Evolutionary conservation across 2,113 vertebrate species (phyloP).

Genomic region (Bettongia penicillata): DNA sequence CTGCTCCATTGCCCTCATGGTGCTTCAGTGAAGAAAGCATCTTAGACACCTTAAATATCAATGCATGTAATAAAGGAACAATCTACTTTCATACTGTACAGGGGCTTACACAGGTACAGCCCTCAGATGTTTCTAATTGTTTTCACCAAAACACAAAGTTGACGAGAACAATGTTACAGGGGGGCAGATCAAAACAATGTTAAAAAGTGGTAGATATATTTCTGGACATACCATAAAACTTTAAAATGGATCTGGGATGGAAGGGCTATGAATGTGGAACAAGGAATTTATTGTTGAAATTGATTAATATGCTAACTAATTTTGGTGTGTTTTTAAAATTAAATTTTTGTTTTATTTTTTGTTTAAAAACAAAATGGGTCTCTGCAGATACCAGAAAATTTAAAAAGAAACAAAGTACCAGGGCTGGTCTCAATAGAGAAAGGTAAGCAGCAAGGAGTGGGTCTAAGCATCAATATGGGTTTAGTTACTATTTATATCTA

Average conservation of each 20-base stretch:
- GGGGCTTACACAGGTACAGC: not conserved
- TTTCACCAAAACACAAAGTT: not conserved
- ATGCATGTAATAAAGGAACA: not conserved
- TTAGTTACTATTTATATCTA: not conserved
- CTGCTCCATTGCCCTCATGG: no score
- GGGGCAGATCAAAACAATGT: not conserved
- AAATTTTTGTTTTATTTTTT: not conserved
- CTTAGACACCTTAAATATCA: not conserved
- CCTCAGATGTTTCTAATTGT: not conserved
- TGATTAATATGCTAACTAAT: not conserved
- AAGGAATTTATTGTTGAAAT: not conserved
- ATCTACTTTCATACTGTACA: not conserved
- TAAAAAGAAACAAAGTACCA: not conserved
- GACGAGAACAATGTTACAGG: not conserved
- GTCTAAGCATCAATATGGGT: not conserved
- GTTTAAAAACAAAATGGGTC: not conserved
- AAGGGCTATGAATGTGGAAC: not conserved
- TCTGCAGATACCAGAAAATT: not conserved
- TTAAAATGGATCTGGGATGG: not conserved
- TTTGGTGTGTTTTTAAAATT: not conserved
- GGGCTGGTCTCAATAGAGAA: not conserved
- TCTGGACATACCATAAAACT: not conserved
- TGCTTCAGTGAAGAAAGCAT: not conserved
- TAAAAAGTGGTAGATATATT: not conserved
- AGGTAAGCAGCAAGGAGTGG: not conserved